phyloP scores from a whole-genome alignment of 1,140 invertebrate species.

The Cylas formicarius region DNA sequence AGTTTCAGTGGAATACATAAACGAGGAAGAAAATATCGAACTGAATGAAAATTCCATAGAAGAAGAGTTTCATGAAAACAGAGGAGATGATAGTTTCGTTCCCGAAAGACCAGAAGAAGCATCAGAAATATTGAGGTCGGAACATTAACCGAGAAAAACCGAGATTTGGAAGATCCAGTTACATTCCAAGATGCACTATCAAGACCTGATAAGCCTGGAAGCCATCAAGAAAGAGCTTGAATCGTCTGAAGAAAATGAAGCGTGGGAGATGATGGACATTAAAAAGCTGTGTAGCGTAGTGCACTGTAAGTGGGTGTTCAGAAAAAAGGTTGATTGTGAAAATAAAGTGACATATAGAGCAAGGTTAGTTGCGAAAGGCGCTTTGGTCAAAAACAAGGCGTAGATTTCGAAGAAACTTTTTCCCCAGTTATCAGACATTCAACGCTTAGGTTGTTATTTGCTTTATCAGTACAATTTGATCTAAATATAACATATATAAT shows the following conservation, averaged over 20 bases:
- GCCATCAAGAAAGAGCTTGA: slow-evolving; percentile 29
- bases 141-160: too few relatives aligned
- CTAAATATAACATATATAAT: slow-evolving; percentile 7
- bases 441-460: slow-evolving; percentile 25
- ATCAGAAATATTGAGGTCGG: too few relatives aligned
- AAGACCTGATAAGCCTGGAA: slow-evolving; percentile 18
- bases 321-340: slow-evolving; percentile 33
- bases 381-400: slow-evolving; percentile 35
- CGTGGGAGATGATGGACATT: slow-evolving; percentile 33
- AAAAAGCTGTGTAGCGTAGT: slow-evolving; percentile 27
- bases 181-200: slow-evolving; percentile 23
- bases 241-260: slow-evolving; percentile 37
- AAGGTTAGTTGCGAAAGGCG: slow-evolving; percentile 40
- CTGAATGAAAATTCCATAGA: too few relatives aligned
- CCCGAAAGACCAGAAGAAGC: too few relatives aligned
- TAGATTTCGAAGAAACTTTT: slow-evolving; percentile 39
- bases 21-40: too few relatives aligned
- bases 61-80: too few relatives aligned
- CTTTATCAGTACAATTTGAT: slow-evolving; percentile 2
- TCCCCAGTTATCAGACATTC: slow-evolving; percentile 35
- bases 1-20: too few relatives aligned
- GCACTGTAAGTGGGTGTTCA: slow-evolving; percentile 42
- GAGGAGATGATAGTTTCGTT: too few relatives aligned
- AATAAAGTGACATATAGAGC: slow-evolving; percentile 31
- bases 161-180: slow-evolving; percentile 22